These are phyloP conservation scores for Bugulina stolonifera DNA, from an alignment of 2,888 invertebrate species.

Conservation along the genomic window DNA sequence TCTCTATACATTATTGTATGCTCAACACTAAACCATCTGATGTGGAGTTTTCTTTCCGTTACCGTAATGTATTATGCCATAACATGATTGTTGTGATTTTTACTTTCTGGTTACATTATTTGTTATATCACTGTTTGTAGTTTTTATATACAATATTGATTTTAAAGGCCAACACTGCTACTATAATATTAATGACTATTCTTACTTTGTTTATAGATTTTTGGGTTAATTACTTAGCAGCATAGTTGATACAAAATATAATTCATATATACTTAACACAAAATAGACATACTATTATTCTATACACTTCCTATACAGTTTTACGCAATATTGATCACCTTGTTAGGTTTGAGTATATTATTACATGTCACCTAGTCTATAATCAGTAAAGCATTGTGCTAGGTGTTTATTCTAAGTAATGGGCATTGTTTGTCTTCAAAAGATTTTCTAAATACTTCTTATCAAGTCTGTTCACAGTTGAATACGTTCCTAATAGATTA, in stretches of 20 bases:
- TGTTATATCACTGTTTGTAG: too few species aligned
- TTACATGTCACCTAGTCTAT: not conserved
- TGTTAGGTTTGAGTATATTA: not conserved
- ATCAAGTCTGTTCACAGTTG: not conserved
- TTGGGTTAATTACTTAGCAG: not conserved
- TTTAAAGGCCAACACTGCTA: too few species aligned
- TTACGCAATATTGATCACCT: not conserved
- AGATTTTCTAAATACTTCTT: slow-evolving; percentile 20
- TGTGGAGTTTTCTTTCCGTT: too few species aligned
- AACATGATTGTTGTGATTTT: too few species aligned
- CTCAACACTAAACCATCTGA: too few species aligned
- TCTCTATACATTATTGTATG: too few species aligned
- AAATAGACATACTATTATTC: not conserved
- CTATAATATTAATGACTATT: too few species aligned
- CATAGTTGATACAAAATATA: not conserved
- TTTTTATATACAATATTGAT: too few species aligned
- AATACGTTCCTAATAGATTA: slow-evolving; percentile 2
- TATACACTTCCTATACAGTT: not conserved
- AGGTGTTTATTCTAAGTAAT: slow-evolving; percentile 13
- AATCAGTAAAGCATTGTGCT: not conserved
- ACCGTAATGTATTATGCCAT: too few species aligned
- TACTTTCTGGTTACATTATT: too few species aligned
- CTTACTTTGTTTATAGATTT: not conserved
- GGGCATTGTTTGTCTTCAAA: slow-evolving; percentile 2
- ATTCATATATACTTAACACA: not conserved